A percentile compares a stretch with the other conserved stretches of the same genome.
Conservation (phyloP, 2,113 vertebrate genomes). For the Anarrhichthys ocellatus region DNA sequence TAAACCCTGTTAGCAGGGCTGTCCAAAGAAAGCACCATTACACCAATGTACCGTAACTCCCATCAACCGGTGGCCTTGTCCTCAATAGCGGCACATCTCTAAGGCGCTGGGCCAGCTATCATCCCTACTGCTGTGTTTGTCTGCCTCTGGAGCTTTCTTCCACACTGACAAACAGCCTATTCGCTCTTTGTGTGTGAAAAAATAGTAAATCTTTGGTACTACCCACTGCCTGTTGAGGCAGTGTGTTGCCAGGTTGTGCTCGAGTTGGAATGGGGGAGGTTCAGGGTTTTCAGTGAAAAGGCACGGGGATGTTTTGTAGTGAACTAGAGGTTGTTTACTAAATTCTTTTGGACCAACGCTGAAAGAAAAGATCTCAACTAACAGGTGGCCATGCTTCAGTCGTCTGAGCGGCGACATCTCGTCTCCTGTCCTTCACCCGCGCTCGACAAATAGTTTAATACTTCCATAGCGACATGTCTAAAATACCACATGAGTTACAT, state of each 20-base stretch:
- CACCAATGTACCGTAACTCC: slow-evolving; percentile 38
- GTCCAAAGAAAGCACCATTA: slow-evolving; percentile 35
- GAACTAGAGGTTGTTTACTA: slow-evolving; percentile 46
- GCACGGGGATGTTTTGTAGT: slow-evolving; percentile 20
- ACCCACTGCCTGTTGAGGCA: slow-evolving; percentile 44
- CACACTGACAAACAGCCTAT: slow-evolving; percentile 58
- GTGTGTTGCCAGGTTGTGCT: slow-evolving; percentile 69
- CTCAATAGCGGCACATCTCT: slow-evolving; percentile 63
- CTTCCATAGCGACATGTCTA: background rate
- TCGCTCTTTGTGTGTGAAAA: slow-evolving; percentile 68
- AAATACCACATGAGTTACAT: background rate
- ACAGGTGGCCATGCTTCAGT: slow-evolving; percentile 9
- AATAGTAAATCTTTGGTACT: slow-evolving; percentile 69
- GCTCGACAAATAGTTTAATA: background rate
- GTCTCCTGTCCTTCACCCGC: background rate
- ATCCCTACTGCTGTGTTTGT: slow-evolving; percentile 52
- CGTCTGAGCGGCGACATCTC: background rate
- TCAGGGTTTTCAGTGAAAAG: slow-evolving; percentile 38
- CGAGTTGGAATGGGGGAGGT: slow-evolving; percentile 63
- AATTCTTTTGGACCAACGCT: slow-evolving; percentile 21
- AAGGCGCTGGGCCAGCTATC: slow-evolving; percentile 59
- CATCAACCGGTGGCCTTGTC: slow-evolving; percentile 35
- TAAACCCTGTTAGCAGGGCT: slow-evolving; percentile 10
- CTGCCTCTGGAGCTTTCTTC: slow-evolving; percentile 41
- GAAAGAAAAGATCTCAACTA: slow-evolving; percentile 26